phyloP scores from a whole-genome alignment of 2,113 vertebrate genomes.

The Martes martes region DNA sequence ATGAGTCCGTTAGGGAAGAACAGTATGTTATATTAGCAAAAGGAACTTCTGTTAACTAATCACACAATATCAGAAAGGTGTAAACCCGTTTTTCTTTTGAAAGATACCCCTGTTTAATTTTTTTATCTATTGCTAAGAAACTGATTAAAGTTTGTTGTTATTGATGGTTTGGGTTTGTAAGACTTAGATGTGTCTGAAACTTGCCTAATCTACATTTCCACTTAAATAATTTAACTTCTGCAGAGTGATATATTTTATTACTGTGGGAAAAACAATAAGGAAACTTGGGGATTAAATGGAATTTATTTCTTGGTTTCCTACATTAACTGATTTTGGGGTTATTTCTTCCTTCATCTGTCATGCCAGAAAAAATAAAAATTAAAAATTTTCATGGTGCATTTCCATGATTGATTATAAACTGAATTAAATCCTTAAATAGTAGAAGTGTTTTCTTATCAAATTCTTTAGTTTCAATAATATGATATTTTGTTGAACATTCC shows the following conservation, averaged over 20 bases:
- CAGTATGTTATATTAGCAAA: neutral
- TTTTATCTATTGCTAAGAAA: slow-evolving; percentile 57
- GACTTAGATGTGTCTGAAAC: neutral
- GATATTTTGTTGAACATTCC: neutral
- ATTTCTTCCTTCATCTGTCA: slow-evolving; percentile 52
- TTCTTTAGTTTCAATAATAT: slow-evolving; percentile 27
- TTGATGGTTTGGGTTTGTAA: slow-evolving; percentile 26
- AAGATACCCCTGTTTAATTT: neutral
- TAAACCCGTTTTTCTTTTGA: slow-evolving; percentile 38
- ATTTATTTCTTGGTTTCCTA: slow-evolving; percentile 28
- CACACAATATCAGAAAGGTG: neutral
- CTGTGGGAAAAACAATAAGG: slow-evolving; percentile 49
- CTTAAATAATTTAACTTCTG: slow-evolving; percentile 31
- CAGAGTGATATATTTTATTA: slow-evolving; percentile 39
- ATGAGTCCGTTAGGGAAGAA: slow-evolving; percentile 54
- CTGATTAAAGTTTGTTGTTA: slow-evolving; percentile 53
- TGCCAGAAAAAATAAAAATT: slow-evolving; percentile 19
- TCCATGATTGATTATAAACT: slow-evolving; percentile 29
- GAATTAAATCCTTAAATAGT: slow-evolving; percentile 34
- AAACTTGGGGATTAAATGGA: slow-evolving; percentile 18
- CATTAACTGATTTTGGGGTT: slow-evolving; percentile 51
- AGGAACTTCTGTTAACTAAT: slow-evolving; percentile 40
- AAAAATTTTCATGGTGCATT: slow-evolving; percentile 26
- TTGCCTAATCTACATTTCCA: slow-evolving; percentile 25
- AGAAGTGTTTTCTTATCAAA: slow-evolving; percentile 16